Base-by-base conservation (phyloP, 2,113 vertebrate genomes). In the Cervus canadensis region DNA sequence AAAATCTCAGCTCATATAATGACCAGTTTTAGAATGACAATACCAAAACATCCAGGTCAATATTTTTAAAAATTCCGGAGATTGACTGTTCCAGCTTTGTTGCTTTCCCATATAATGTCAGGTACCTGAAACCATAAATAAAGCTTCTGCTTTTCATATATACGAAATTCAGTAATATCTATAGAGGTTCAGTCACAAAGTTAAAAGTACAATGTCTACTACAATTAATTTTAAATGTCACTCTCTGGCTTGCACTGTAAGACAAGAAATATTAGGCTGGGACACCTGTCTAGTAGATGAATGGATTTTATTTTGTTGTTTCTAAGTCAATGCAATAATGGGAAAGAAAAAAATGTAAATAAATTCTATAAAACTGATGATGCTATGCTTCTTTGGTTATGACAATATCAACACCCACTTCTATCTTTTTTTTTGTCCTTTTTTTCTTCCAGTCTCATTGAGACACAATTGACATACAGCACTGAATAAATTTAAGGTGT, bases 281-380 rank as follows among this genome's bases (percentile, higher is more conserved):
- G 57, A 87, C 19, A 87, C 83, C 40, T 90, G n/a, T 67, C 64
- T 36, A 36, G 7, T 79, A 88, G 33, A 76, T 60, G 45, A 92
- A 71, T 52, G 62, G 33, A 96, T 59, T 97, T 89, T 76, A 96
- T 88, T 96, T 95, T 92, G 62, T 40, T 97, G 21, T 78, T 95
- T 90, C 71, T 78, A 91, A 87, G 60, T 64, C 40, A 88, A 3
- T 52, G 30, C 7, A 95, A 87, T 28, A 95, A 93, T 36, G 14
- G 3, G 45, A 78, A 93, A 40, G 11, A 86, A 6, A 81, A 50
- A 2, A 45, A 26, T 36, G 3, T 4, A 97, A 85, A 76, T 4
- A 40, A 43, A 57, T 43, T 33, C 4, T 76, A 16, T 60, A 90
- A 82, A 2, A 71, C 45, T 43, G 45, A n/a, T 25, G 17, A 84